phyloP scores from a whole-genome alignment of 2,797 vertebrate genomes.

The Hipposideros larvatus region DNA sequence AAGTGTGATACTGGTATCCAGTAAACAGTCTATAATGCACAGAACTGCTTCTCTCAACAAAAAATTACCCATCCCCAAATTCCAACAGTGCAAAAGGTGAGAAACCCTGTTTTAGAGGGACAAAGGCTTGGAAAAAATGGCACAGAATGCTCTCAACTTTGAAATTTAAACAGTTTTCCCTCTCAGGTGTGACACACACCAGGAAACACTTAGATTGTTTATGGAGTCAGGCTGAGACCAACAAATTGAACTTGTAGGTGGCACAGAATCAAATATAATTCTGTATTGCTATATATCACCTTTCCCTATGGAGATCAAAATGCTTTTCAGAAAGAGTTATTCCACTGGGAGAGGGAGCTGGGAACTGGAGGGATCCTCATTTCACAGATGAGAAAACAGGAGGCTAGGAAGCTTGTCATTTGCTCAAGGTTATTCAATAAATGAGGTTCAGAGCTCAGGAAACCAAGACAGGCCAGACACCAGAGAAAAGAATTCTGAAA shows the following conservation, averaged over 20 bases:
- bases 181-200: neutral
- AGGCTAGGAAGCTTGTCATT: neutral
- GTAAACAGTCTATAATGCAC: neutral
- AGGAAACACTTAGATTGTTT: neutral
- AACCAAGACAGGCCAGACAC: neutral
- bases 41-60: neutral
- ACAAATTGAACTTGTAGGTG: slow-evolving; percentile 40
- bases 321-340: slow-evolving; percentile 45
- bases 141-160: neutral
- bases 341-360: neutral
- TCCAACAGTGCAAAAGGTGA: neutral
- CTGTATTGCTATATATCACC: neutral
- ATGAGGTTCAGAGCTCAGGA: slow-evolving; percentile 17
- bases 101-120: neutral
- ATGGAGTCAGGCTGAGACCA: neutral
- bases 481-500: neutral
- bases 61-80: neutral
- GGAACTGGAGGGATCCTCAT: neutral
- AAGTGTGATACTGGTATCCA: neutral
- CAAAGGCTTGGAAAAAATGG: neutral
- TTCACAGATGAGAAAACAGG: slow-evolving; percentile 53
- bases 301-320: slow-evolving; percentile 37
- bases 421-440: slow-evolving; percentile 36
- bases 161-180: neutral
- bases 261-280: neutral